Evolutionary conservation across 2,797 vertebrate species (phyloP).

Genomic region (Tympanoctomys barrerae): DNA sequence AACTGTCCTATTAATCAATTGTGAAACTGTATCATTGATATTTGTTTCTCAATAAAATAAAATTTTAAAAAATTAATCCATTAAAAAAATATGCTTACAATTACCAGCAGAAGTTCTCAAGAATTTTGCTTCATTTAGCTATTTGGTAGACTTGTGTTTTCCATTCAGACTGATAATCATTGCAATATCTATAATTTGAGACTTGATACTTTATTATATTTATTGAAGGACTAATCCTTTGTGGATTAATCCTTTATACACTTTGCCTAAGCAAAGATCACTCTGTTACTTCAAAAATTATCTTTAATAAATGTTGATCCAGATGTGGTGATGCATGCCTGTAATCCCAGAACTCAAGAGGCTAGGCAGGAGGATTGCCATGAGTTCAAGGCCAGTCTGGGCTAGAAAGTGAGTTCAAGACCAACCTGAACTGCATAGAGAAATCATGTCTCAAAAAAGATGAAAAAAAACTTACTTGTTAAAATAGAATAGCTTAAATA

Average conservation of each 20-base stretch:
- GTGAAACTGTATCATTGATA: no score
- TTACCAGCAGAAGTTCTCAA: conserved; percentile 44
- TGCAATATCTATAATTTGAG: conserved; percentile 19
- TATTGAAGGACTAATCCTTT: not conserved
- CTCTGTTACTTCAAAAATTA: conserved; percentile 64
- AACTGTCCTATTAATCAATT: no score
- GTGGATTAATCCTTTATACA: no score
- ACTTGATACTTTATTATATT: conserved; percentile 50
- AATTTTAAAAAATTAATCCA: no score
- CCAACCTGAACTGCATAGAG: not conserved
- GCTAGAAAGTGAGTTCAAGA: not conserved
- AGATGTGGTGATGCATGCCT: not conserved
- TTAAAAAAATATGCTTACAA: conserved; percentile 45
- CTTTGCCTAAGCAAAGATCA: not conserved
- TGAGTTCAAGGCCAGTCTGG: not conserved
- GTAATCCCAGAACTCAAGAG: not conserved
- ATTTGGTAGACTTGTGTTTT: not conserved
- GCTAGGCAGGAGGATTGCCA: not conserved
- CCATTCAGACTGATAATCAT: not conserved
- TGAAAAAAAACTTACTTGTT: conserved; percentile 57
- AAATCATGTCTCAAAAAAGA: not conserved
- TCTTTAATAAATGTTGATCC: conserved; percentile 47
- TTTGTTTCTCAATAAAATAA: no score
- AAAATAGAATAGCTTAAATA: conserved; percentile 72
- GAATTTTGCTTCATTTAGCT: not conserved